Base-by-base conservation (phyloP, 2,113 vertebrate genomes). In the Paralichthys olivaceus region DNA sequence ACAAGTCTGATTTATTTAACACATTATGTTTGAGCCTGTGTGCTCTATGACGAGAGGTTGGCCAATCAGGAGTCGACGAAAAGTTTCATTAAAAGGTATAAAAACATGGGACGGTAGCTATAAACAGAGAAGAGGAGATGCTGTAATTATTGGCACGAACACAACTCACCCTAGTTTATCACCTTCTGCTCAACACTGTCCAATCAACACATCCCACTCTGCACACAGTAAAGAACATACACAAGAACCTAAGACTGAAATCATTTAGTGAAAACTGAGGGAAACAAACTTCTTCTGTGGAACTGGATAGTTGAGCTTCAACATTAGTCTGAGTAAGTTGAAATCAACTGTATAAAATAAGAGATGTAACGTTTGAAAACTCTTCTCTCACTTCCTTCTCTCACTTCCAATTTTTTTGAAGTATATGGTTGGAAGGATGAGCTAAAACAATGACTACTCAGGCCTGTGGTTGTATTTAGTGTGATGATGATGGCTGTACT, bases 181-280 rank as follows among this genome's bases (percentile, higher is more conserved):
- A 53, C 84, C 75, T 78, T 76, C 81, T 79, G 71, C 69, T 77
- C 28, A 71, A 84, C 81, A 80, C 80, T 0, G 20, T 75, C 82
- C 64, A 81, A 77, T 82, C 81, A 86, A 85, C 89, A 87, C 88
- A 22, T 90, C 90, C 90, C 76, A 84, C 87, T 80, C 81, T 65
- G 57, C 78, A 55, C 26, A 23, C 49, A n/a, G n/a, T 25, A 23
- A 26, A 56, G 61, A 78, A 80, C 63, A 75, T 11, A 63, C 29
- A 58, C 57, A 32, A 75, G 49, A 7, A 64, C 54, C 29, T 60
- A 45, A 17, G 26, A 53, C 49, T 56, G 17, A 75, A 79, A 60
- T 43, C 37, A 5, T 45, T 47, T 26, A 4, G 59, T 47, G 28
- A 5, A 78, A 26, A 25, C 17, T 68, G 6, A 23, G 51, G 51